Percentiles rank a stretch among this genome's conserved stretches.
phyloP scores from a whole-genome alignment of 2,113 vertebrate genomes.

The Apteryx mantelli region DNA sequence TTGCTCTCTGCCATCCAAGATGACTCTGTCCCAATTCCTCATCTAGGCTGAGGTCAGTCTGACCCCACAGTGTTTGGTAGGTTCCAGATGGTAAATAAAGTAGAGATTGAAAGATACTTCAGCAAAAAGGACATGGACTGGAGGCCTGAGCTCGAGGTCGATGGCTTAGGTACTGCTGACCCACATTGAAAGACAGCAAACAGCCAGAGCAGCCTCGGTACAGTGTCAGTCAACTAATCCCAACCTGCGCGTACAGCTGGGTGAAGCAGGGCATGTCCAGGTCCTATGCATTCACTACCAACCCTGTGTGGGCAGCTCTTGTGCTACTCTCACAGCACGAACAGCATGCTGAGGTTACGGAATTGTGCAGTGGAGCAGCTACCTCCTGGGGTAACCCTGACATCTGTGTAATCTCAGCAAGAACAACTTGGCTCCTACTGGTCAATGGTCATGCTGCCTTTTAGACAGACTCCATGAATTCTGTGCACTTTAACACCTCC shows the following conservation, averaged over 20 bases:
- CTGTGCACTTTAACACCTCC: too few relatives aligned
- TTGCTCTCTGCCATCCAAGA: background rate
- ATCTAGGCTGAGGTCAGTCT: background rate
- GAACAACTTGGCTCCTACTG: background rate
- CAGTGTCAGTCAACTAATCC: accelerated
- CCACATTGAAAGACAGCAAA: background rate
- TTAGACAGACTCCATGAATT: background rate
- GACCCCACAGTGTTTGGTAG: background rate
- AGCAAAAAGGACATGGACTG: background rate
- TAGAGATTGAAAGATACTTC: background rate
- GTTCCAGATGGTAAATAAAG: background rate
- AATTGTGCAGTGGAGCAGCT: background rate
- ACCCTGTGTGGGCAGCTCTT: background rate
- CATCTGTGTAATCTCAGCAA: background rate
- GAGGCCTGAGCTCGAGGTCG: background rate
- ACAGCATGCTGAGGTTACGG: background rate
- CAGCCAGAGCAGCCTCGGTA: background rate
- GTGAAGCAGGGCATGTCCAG: background rate
- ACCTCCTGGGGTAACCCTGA: background rate
- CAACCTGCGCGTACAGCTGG: background rate
- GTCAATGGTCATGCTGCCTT: background rate
- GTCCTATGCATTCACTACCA: accelerated
- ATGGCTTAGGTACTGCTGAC: background rate
- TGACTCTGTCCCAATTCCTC: background rate
- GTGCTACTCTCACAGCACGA: background rate